Percentiles rank a stretch among this genome's conserved stretches.
Conservation (phyloP, 1,140 invertebrate species). For the Linepithema humile region DNA sequence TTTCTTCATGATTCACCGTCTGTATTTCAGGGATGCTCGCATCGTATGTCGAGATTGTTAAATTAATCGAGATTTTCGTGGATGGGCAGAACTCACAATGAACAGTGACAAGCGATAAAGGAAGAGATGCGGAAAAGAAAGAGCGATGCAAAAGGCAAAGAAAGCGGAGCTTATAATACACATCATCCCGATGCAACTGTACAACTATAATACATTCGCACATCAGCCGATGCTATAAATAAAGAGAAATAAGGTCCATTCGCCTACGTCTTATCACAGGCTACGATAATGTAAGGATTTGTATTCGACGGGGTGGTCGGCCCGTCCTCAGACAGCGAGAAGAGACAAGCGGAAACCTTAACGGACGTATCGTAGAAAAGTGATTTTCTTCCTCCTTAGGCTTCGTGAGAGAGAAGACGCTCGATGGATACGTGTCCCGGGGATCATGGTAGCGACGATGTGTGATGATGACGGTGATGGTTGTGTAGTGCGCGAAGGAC, state of each 20-base stretch:
- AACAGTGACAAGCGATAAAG: neutral
- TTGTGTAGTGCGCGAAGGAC: neutral
- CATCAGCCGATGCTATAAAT: conserved; percentile 58
- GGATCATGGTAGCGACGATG: neutral
- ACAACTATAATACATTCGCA: conserved; percentile 63
- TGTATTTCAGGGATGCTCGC: conserved; percentile 22
- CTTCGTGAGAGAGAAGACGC: conserved; percentile 45
- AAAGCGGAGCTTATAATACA: conserved; percentile 21
- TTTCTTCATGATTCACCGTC: conserved; percentile 28
- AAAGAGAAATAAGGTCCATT: conserved; percentile 43
- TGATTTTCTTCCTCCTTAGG: conserved; percentile 45
- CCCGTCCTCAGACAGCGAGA: conserved; percentile 34
- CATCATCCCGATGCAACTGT: conserved; percentile 60
- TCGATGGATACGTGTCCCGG: conserved; percentile 45
- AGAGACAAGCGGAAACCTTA: conserved; percentile 45
- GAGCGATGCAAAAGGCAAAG: neutral
- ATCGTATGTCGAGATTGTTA: neutral
- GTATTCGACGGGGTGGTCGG: conserved; percentile 21
- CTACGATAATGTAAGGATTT: conserved; percentile 48
- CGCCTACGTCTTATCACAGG: conserved; percentile 60
- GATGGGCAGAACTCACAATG: neutral
- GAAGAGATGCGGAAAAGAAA: neutral
- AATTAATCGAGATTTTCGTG: conserved; percentile 6
- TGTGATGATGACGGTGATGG: neutral
- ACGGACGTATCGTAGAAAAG: conserved; percentile 53